A percentile compares a stretch with the other conserved stretches of the same genome.
phyloP scores from a whole-genome alignment of 2,888 invertebrate genomes.

The Ischnura elegans region DNA sequence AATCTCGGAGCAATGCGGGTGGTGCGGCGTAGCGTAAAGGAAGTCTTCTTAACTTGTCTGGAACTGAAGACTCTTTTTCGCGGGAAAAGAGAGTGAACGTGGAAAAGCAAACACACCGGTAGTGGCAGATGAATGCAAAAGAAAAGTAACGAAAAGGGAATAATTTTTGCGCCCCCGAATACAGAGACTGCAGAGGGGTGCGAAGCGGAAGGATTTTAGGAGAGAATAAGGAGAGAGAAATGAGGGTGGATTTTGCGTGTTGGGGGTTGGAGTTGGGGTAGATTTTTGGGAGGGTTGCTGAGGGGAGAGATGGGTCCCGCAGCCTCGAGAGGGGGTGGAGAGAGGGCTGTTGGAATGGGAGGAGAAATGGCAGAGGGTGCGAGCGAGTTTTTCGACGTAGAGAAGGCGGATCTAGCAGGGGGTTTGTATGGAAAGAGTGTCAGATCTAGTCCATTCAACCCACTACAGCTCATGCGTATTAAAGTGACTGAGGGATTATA shows the following conservation, averaged over 20 bases:
- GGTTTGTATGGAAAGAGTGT: not conserved
- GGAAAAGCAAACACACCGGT: not conserved
- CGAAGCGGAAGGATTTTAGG: not conserved
- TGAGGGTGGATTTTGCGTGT: not conserved
- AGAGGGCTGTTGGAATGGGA: not conserved
- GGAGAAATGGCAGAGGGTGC: not conserved
- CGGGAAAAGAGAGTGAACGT: not conserved
- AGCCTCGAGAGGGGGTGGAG: not conserved
- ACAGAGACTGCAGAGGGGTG: not conserved
- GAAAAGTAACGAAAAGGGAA: not conserved
- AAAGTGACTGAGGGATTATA: conserved; percentile 66
- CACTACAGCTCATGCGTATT: conserved; percentile 52
- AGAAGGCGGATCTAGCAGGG: not conserved
- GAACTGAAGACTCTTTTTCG: not conserved
- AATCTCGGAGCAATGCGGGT: too few relatives aligned
- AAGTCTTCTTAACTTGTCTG: not conserved
- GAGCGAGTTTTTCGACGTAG: not conserved
- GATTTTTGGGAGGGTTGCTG: not conserved
- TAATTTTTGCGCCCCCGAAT: not conserved
- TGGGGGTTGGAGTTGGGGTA: not conserved
- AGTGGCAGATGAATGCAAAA: not conserved
- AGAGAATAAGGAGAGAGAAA: not conserved
- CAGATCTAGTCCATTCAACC: not conserved
- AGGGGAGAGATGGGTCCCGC: not conserved
- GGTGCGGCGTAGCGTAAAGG: too few relatives aligned